Base-by-base conservation (phyloP, 2,113 vertebrate species). In the Trochalopteron elliotii region DNA sequence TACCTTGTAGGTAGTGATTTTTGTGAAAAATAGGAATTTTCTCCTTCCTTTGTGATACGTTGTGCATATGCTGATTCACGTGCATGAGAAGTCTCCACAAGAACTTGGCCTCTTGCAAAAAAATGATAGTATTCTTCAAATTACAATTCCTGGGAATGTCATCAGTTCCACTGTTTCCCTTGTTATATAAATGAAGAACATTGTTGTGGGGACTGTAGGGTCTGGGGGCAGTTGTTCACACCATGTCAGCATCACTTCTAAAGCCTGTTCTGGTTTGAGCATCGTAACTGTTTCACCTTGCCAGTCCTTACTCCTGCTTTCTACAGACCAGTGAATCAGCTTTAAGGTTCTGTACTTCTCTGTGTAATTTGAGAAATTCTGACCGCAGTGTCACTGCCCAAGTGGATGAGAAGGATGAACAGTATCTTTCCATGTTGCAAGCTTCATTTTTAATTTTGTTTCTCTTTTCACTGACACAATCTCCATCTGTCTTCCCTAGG, bases 401-500 rank as follows among this genome's bases (percentile, higher is more conserved):
- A 7, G 5, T 15, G 37, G 49, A 7, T 37, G 40, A 40, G 44
- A 63, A 31, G 31, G 33, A 20, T 37, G 71, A 69, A 12, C 19
- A 5, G 25, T 18, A 4, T 24, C 37, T 56, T 25, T 25, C 15
- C 10, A 6, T 35, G 35, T 11, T 68, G 18, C 30, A 22, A 5
- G 50, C 61, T 90, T 83, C 15, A 47, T 79, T 80, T 33, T 33
- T 15, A 5, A 28, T 65, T 83, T 87, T 8, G 10, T 89, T 96
- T 95, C 53, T 93, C 14, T 88, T 74, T 55, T 61, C 31, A 37
- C 60, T 25, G 68, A 13, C 21, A 0, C 33, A 47, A 39, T 93
- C 67, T 93, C 7, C 67, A 2, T 84, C 19, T 91, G 68, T 96
- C 11, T 79, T 80, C 91, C 94, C 35, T 37, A 99, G 99, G 94